Conservation (phyloP, 2,888 invertebrate species). For the Sepioteuthis lessoniana region DNA sequence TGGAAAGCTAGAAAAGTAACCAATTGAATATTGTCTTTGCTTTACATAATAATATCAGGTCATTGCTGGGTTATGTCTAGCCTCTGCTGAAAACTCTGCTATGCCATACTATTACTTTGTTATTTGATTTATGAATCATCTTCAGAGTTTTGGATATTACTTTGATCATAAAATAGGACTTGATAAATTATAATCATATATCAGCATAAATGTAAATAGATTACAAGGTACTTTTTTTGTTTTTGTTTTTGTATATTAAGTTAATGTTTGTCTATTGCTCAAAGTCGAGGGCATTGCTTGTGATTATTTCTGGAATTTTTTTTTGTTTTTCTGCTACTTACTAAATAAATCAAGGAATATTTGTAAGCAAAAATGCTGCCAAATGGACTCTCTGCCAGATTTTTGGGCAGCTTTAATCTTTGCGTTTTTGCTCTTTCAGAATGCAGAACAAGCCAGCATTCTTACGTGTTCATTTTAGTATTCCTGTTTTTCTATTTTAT, state of each 20-base stretch:
- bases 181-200: background rate
- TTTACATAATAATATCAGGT: too few species aligned
- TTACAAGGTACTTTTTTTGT: background rate
- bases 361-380: background rate
- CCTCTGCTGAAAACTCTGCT: too few species aligned
- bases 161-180: background rate
- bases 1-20: too few species aligned
- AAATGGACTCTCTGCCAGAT: background rate
- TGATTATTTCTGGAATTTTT: background rate
- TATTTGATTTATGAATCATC: background rate
- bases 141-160: background rate
- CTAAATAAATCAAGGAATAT: background rate
- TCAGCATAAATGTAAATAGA: background rate
- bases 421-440: background rate
- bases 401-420: background rate
- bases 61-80: too few species aligned
- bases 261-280: background rate
- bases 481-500: background rate
- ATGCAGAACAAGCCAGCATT: background rate
- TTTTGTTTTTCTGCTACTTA: background rate
- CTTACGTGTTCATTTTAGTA: background rate
- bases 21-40: too few species aligned
- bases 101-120: background rate
- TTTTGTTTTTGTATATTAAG: background rate
- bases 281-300: background rate